Evolutionary conservation across 2,888 invertebrate species (phyloP), one percentile per base, ranked within the genome.

Genomic region (Keiferia lycopersicella): DNA sequence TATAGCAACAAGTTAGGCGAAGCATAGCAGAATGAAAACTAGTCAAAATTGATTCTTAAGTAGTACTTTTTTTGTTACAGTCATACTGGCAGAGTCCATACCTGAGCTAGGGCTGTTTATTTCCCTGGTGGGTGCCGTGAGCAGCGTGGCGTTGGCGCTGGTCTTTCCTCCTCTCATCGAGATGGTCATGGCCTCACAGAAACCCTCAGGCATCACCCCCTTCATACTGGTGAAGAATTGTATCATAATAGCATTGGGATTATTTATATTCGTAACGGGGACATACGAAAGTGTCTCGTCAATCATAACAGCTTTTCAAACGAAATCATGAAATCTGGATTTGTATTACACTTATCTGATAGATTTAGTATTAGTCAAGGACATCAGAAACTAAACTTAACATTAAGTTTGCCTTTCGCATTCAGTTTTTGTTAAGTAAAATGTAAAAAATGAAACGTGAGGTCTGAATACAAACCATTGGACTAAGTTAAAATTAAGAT

Each of bases 161-260:
- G 93, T 98, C 50, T 96, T 98, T 79, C 98, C 98, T 1, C 96
- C 98, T 0, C 92, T 97, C 64, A 95, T 98, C 68, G 96, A 98
- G 75, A 88, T 98, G 69, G 95, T 97, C 6, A 92, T 94, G 0
- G 88, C 92, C 65, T 95, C 94, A 78, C 94, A 94, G 69, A 93
- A 92, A 16, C 39, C 22, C 6, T 93, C 92, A 18, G 82, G 92
- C 0, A 85, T 93, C 0, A 83, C 92, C 0, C 41, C 74, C 6
- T 80, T 84, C 61, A 81, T 93, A 56, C 78, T 92, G 0, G 0
- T 87, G 8, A 96, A 96, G 76, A 93, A 96, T 78, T 69, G 87
- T 8, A 51, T 93, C 14, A 95, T 96, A 61, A 87, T 96, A n/a
- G 6, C 93, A 0, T 80, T 96, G 14, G 96, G 96, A 0, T 61